Conservation (phyloP, 1,140 invertebrate genomes). For the Cryptotermes secundus region DNA sequence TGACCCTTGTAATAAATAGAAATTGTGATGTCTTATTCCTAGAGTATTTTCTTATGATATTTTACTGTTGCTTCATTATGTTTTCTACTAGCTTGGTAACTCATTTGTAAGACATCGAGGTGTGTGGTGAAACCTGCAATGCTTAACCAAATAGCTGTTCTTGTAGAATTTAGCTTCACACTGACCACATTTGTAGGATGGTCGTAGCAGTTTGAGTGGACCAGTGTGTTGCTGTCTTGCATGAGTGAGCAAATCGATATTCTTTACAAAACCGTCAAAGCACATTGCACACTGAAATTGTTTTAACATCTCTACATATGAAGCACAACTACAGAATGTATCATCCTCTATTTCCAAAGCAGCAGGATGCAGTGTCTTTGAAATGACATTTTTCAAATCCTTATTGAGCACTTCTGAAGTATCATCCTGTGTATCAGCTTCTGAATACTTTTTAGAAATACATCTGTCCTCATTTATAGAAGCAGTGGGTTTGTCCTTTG, state of each 20-base stretch:
- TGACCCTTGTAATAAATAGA: too few species aligned
- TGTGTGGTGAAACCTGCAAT: conserved; percentile 41
- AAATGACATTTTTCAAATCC: too few species aligned
- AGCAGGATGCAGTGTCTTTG: background rate
- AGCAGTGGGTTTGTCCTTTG: background rate
- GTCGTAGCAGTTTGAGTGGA: conserved; percentile 30
- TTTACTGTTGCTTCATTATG: too few species aligned
- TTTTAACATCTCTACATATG: background rate
- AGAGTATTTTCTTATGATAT: too few species aligned
- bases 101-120: conserved; percentile 39
- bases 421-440: too few species aligned
- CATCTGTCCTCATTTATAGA: background rate
- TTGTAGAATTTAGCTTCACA: conserved; percentile 43
- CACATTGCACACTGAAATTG: background rate
- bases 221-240: conserved; percentile 29
- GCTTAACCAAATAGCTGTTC: conserved; percentile 42
- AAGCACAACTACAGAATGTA: background rate
- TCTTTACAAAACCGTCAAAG: background rate
- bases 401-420: too few species aligned
- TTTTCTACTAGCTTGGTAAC: background rate
- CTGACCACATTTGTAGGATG: conserved; percentile 42
- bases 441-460: background rate
- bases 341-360: background rate
- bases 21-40: too few species aligned
- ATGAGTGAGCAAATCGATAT: conserved; percentile 32